Evolutionary conservation across 2,113 vertebrate genomes (phyloP).

Genomic region (Ploceus nigricollis): DNA sequence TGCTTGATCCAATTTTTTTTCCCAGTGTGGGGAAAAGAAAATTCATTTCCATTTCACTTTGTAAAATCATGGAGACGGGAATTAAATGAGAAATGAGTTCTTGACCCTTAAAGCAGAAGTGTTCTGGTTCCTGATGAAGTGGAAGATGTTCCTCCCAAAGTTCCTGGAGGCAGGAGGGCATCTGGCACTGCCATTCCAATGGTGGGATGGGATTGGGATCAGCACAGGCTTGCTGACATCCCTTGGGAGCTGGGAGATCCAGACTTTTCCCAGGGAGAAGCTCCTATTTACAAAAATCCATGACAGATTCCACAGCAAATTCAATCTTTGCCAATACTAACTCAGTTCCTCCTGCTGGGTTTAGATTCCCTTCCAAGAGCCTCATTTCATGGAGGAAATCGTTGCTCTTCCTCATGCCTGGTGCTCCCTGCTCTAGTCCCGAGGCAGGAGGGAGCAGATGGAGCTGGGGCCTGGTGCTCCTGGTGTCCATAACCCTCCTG

Average conservation of each 20-base stretch:
- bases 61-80: not conserved
- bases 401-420: not conserved
- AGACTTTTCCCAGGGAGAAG: not conserved
- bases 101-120: not conserved
- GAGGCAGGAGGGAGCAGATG: not conserved
- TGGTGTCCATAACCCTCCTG: rapidly evolving
- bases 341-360: not conserved
- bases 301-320: not conserved
- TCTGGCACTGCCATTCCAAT: rapidly evolving
- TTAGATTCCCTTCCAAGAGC: not conserved
- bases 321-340: not conserved
- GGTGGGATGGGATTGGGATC: not conserved
- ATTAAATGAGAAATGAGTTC: not conserved
- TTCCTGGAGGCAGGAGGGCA: not conserved
- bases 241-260: not conserved
- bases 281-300: not conserved
- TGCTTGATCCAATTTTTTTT: not conserved
- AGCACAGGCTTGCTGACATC: not conserved
- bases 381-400: not conserved
- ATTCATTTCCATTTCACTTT: not conserved
- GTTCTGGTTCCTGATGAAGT: not conserved
- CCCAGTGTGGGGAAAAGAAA: not conserved
- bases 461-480: not conserved
- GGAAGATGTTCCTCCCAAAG: not conserved
- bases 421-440: not conserved